Evolutionary conservation across 2,797 vertebrate species (phyloP), one percentile per base, ranked within the genome.

Genomic region (Hippocampus kuda): DNA sequence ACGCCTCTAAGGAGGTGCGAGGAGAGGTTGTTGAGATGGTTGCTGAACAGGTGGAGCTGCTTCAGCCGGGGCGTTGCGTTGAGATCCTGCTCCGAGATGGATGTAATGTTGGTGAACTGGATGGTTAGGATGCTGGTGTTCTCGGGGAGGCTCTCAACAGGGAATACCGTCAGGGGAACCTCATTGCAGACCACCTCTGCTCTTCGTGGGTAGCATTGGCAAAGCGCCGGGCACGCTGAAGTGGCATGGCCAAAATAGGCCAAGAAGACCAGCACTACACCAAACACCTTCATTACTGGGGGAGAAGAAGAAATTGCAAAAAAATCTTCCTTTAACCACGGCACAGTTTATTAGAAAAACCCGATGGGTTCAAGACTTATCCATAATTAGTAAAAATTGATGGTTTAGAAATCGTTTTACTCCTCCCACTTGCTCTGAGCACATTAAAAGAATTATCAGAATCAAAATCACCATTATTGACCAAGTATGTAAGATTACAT

Each of bases 21-120:
- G 10, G 88, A 75, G 34, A 91, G 85, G 41, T 20, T 83, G 24
- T 54, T 68, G 74, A 92, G 80, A 8, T 72, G 77, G 81, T 90
- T 92, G 75, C 68, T 76, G 70, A 78, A 84, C 68, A 91, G 49
- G 72, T 90, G 89, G 20, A 91, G 88, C 54, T 68, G 87, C 24
- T 75, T 44, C 59, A 92, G 77, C 42, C 72, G 59, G 1, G 89
- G 88, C 0, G 70, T 74, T 59, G 74, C 70, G 1, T 64, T 74
- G 2, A 92, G 77, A 34, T 90, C 77, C 48, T 69, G 41, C 66
- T 87, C 86, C 0, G 83, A 73, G 69, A 91, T 72, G 65, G 81
- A 78, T 61, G 82, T 85, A 76, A 92, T 82, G 77, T 89, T 90
- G 51, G 89, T 90, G 77, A 78, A 84, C 76, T 87, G 85, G 71